phyloP scores from a whole-genome alignment of 2,888 invertebrate species.

The Salticus scenicus region DNA sequence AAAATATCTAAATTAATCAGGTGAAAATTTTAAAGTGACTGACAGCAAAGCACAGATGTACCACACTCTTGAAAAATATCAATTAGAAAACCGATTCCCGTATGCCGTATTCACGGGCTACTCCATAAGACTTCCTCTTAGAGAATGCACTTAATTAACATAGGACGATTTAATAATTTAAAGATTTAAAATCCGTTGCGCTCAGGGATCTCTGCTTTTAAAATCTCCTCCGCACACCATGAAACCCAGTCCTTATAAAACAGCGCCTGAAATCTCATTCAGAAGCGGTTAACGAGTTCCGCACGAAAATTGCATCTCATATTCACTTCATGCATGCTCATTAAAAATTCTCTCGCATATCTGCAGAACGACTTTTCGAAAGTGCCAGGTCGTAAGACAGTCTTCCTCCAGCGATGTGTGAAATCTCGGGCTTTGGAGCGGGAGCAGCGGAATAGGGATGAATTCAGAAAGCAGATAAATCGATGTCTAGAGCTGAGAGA shows the following conservation, averaged over 20 bases:
- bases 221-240: background rate
- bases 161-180: background rate
- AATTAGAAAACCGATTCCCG: background rate
- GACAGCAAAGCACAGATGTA: no score
- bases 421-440: background rate
- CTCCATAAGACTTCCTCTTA: background rate
- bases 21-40: no score
- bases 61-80: no score
- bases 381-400: background rate
- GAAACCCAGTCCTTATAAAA: background rate
- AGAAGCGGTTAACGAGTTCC: background rate
- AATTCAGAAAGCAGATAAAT: no score
- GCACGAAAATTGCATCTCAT: slow-evolving; percentile 3
- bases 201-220: background rate
- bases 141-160: background rate
- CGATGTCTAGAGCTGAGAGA: no score
- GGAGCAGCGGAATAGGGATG: no score
- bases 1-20: no score
- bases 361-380: background rate
- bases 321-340: background rate
- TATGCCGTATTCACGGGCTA: background rate
- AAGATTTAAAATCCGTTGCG: background rate
- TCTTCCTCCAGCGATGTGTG: background rate
- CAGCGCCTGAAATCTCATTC: background rate
- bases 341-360: background rate